Percentiles rank a stretch among this genome's conserved stretches.
phyloP scores from a whole-genome alignment of 2,888 invertebrate genomes.

The Zygothrica quintamaculata region DNA sequence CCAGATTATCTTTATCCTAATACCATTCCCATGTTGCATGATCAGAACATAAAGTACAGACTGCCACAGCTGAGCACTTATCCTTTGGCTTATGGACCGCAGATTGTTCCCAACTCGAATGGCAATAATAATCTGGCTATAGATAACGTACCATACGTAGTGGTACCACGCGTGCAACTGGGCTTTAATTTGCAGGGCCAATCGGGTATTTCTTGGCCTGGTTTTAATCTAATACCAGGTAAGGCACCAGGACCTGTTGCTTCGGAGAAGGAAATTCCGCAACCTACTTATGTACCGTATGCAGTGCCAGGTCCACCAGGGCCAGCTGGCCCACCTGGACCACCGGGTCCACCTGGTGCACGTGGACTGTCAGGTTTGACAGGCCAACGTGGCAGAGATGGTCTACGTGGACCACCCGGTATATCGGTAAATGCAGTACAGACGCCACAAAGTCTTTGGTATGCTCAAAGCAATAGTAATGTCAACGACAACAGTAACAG shows the following conservation, averaged over 20 bases:
- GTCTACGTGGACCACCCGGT: constrained; percentile 48
- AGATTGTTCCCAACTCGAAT: constrained; percentile 33
- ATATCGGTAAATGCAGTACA: constrained; percentile 14
- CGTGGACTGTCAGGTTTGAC: constrained; percentile 40
- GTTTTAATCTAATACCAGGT: constrained; percentile 39
- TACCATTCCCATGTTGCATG: constrained; percentile 71
- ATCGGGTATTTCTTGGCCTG: constrained; percentile 56
- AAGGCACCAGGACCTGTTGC: constrained; percentile 11
- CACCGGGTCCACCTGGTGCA: constrained; percentile 50
- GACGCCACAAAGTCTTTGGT: constrained; percentile 62
- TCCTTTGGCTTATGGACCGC: constrained; percentile 62
- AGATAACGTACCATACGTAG: constrained; percentile 46
- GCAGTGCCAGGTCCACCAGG: constrained; percentile 69
- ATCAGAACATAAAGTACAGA: constrained; percentile 71
- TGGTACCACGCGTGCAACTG: constrained; percentile 67
- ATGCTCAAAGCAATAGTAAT: constrained; percentile 37
- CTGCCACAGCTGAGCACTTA: constrained; percentile 68
- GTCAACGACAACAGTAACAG: constrained; percentile 40
- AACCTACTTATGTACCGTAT: constrained; percentile 40
- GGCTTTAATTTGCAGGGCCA: constrained; percentile 79
- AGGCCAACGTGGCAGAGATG: constrained; percentile 35
- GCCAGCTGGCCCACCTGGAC: constrained; percentile 69
- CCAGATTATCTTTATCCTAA: constrained; percentile 80
- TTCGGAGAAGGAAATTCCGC: constrained; percentile 57
- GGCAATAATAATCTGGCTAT: constrained; percentile 39